phyloP scores from a whole-genome alignment of 2,113 vertebrate species.

The Orycteropus afer region DNA sequence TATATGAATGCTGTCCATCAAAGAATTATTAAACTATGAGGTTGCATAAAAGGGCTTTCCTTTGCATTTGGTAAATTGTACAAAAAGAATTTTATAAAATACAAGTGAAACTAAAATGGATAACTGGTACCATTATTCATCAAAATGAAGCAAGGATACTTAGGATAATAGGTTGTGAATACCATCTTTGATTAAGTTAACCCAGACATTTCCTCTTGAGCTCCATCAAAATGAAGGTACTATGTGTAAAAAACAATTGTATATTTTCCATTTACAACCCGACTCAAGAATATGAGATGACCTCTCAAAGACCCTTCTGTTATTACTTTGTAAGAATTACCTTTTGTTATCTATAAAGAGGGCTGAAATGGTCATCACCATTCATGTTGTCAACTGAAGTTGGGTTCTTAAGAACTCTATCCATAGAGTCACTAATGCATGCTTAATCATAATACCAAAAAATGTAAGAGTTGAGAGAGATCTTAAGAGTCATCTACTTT shows the following conservation, averaged over 20 bases:
- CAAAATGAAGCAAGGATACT: neutral
- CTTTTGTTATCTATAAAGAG: neutral
- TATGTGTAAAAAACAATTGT: neutral
- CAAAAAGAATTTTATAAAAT: constrained; percentile 53
- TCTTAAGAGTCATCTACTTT: neutral
- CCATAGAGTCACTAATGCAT: neutral
- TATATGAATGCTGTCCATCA: constrained; percentile 63
- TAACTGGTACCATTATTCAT: neutral
- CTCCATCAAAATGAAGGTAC: neutral
- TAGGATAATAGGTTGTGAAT: neutral
- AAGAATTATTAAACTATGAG: constrained; percentile 61
- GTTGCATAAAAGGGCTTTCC: constrained; percentile 50
- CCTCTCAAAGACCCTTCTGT: neutral
- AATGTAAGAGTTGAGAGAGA: neutral
- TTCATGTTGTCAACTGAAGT: neutral
- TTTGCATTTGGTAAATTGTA: constrained; percentile 48
- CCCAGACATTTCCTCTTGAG: neutral
- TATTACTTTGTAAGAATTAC: neutral
- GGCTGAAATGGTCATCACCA: neutral
- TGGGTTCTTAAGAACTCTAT: neutral
- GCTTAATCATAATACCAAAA: neutral
- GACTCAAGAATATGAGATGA: constrained; percentile 18
- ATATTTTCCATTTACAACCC: constrained; percentile 14
- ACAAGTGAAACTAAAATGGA: neutral
- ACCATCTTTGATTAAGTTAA: constrained; percentile 46